phyloP scores from a whole-genome alignment of 2,113 vertebrate species.

The Lipophrys pholis region DNA sequence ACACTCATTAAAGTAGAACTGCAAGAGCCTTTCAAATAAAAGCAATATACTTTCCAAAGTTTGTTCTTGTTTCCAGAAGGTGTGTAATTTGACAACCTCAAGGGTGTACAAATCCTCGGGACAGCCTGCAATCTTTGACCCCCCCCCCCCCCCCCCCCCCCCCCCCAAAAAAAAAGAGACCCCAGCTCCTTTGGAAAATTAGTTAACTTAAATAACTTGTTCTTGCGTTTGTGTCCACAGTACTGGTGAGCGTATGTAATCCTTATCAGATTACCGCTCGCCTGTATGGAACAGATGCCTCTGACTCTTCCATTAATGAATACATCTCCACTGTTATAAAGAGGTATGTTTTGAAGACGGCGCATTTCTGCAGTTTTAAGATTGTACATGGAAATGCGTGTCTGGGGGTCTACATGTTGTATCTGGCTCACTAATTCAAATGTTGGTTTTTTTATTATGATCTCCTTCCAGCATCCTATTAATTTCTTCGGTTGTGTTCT shows the following conservation, averaged over 20 bases:
- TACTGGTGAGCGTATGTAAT: conserved; percentile 80
- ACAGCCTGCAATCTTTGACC: too few relatives aligned
- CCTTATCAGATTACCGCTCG: conserved; percentile 79
- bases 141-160: too few relatives aligned
- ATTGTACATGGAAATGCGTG: too few relatives aligned
- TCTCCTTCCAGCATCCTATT: not conserved
- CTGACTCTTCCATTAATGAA: conserved; percentile 69
- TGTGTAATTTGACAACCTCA: too few relatives aligned
- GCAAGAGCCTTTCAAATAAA: too few relatives aligned
- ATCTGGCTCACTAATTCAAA: not conserved
- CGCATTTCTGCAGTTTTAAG: not conserved
- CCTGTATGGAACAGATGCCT: conserved; percentile 72
- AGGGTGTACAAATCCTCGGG: too few relatives aligned
- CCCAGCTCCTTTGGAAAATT: too few relatives aligned
- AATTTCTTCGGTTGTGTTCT: not conserved
- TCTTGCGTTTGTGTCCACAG: conserved; percentile 62
- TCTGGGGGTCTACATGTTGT: not conserved
- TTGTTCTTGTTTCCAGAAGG: too few relatives aligned
- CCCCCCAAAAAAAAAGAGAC: too few relatives aligned
- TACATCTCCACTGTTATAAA: conserved; percentile 79
- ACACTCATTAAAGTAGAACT: too few relatives aligned
- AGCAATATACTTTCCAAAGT: too few relatives aligned
- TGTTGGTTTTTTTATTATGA: not conserved
- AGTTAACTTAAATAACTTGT: too few relatives aligned
- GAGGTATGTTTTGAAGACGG: conserved; percentile 56